phyloP scores from a whole-genome alignment of 2,888 invertebrate genomes.

The Tiphia femorata region DNA sequence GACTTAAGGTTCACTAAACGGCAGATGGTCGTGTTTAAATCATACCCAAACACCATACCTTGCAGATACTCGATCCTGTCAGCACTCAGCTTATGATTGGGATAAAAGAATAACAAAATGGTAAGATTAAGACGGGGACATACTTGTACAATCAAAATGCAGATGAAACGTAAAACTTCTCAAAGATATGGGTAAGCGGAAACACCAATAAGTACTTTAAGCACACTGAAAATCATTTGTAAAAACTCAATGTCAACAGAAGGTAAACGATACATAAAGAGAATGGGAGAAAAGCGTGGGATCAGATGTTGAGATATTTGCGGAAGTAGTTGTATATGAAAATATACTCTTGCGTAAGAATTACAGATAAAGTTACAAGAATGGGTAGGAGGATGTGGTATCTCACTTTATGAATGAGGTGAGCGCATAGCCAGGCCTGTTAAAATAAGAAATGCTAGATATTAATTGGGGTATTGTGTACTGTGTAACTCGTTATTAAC shows the following conservation, averaged over 20 bases:
- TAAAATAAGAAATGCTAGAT: slow-evolving; percentile 57
- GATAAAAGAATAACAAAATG: slow-evolving; percentile 29
- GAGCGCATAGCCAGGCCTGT: slow-evolving; percentile 66
- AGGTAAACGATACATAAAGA: slow-evolving; percentile 42
- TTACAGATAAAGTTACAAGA: slow-evolving; percentile 48
- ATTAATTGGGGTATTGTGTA: slow-evolving; percentile 45
- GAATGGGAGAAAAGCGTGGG: slow-evolving; percentile 46
- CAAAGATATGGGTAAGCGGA: slow-evolving; percentile 9
- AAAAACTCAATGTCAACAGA: slow-evolving; percentile 40
- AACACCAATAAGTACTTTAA: slow-evolving; percentile 3
- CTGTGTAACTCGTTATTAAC: slow-evolving; percentile 15
- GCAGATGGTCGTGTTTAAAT: slow-evolving; percentile 12
- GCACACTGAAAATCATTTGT: slow-evolving; percentile 22
- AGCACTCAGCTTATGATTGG: slow-evolving; percentile 46
- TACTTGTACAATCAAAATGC: slow-evolving; percentile 15
- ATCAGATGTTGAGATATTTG: slow-evolving; percentile 62
- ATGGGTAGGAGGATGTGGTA: slow-evolving; percentile 58
- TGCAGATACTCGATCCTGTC: slow-evolving; percentile 43
- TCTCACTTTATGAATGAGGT: slow-evolving; percentile 60
- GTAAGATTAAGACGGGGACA: slow-evolving; percentile 23
- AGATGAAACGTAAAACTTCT: slow-evolving; percentile 12
- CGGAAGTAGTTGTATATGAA: slow-evolving; percentile 49
- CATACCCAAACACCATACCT: slow-evolving; percentile 47
- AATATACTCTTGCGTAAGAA: slow-evolving; percentile 50
- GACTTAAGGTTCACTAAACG: no score